phyloP scores from a whole-genome alignment of 2,888 invertebrate genomes.

The Pachydiplax longipennis region DNA sequence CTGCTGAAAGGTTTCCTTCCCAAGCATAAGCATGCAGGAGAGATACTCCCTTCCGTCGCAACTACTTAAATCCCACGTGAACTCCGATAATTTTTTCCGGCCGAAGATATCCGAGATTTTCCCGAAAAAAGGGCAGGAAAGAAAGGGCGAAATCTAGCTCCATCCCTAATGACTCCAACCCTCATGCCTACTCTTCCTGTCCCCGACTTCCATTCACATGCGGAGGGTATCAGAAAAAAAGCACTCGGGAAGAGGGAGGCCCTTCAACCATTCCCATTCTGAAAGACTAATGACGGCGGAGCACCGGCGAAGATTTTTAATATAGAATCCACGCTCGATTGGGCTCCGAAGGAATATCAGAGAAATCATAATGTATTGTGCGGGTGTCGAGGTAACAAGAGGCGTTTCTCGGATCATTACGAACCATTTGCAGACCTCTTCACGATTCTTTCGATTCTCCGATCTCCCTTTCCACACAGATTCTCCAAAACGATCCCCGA shows the following conservation, averaged over 20 bases:
- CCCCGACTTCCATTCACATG: neutral
- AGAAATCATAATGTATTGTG: slow-evolving; percentile 35
- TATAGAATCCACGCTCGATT: slow-evolving; percentile 8
- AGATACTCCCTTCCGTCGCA: too few relatives aligned
- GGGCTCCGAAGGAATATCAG: slow-evolving; percentile 8
- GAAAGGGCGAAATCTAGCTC: neutral
- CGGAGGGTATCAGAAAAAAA: neutral
- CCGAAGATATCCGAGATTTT: neutral
- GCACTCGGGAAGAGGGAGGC: neutral
- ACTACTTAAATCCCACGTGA: neutral
- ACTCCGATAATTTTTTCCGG: neutral
- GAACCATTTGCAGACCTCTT: slow-evolving; percentile 39
- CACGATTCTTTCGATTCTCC: neutral
- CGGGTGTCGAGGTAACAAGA: slow-evolving; percentile 26
- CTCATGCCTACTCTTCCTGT: neutral
- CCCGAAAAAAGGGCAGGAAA: neutral
- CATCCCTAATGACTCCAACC: slow-evolving; percentile 21
- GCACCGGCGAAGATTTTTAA: neutral
- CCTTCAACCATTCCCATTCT: slow-evolving; percentile 1
- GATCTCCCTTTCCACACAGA: neutral
- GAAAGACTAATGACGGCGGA: slow-evolving; percentile 6
- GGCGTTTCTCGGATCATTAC: slow-evolving; percentile 29
- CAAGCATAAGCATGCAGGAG: too few relatives aligned
- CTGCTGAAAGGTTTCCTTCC: too few relatives aligned
- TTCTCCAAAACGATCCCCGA: neutral